Base-by-base conservation (phyloP, 1,140 invertebrate species). In the Pogonognathellus flavescens region DNA sequence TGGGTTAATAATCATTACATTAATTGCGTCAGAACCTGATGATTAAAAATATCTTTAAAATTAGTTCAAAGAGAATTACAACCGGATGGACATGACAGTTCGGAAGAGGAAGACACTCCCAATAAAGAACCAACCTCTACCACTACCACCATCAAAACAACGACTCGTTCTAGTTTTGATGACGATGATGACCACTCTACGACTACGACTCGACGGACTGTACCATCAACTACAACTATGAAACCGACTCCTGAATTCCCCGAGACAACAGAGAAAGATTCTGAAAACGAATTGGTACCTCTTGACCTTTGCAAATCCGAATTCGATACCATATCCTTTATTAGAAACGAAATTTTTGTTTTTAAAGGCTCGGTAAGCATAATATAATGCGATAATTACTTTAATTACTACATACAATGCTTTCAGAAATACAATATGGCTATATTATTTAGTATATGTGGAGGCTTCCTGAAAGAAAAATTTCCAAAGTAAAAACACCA, bases 261-360 rank as follows among this genome's bases (percentile, higher is more conserved):
- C n/a, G 0, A 16, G 14, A n/a, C 31, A 6, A 41, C 31, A 41
- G 31, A 41, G 6, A 41, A 41, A 41, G 1, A 41, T 41, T 41
- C 25, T 0, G 31, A 16, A 13, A n/a, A 8, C n/a, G 70, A 70
- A 22, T 16, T 13, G 6, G 60, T n/a, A 9, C 10, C 49, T 22
- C 57, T 55, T 16, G 16, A 81, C 18, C 31, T 81, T 22, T 83
- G 82, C 25, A 52, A 59, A 83, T 50, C 16, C 20, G 10, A 31
- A 1, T 66, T 50, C n/a, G 82, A 83, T 16, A 62, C 25, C 10
- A 94, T 97, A 76, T 94, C 96, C 53, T 93, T 97, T 20, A 95
- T 98, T 80, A 92, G 97, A 57, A 92, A 93, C 59, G 96, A 98
- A 91, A 92, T 97, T 0, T 98, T 97, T 90, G 94, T 98, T 85